phyloP scores from a whole-genome alignment of 2,888 invertebrate genomes.

The Netelia virgata region DNA sequence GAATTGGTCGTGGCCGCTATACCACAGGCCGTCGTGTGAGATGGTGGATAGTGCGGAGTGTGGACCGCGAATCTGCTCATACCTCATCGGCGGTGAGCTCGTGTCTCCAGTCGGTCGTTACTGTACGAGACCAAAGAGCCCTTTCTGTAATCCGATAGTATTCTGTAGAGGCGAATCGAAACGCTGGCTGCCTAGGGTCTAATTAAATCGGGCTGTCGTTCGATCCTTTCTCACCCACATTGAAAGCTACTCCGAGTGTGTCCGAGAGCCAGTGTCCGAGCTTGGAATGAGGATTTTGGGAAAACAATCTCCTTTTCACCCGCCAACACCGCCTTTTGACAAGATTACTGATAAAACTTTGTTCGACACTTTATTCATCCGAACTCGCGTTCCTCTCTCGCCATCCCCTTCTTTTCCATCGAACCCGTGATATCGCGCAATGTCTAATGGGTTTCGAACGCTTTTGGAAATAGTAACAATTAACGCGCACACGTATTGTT shows the following conservation, averaged over 20 bases:
- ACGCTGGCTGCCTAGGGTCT: constrained; percentile 59
- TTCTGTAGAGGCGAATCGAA: constrained; percentile 69
- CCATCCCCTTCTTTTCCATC: not conserved
- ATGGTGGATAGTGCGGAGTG: constrained; percentile 22
- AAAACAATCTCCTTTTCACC: constrained; percentile 55
- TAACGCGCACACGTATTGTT: not conserved
- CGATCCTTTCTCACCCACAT: constrained; percentile 55
- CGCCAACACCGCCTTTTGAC: constrained; percentile 47
- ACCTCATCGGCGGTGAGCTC: constrained; percentile 56
- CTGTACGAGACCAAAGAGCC: constrained; percentile 49
- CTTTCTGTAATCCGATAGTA: constrained; percentile 70
- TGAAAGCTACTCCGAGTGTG: constrained; percentile 24
- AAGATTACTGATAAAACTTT: constrained; percentile 55
- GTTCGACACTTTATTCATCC: constrained; percentile 53
- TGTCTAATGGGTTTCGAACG: not conserved
- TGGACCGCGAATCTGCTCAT: constrained; percentile 40
- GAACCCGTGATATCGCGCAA: not conserved
- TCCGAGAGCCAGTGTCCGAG: constrained; percentile 20
- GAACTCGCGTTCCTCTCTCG: constrained; percentile 33
- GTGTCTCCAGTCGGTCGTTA: constrained; percentile 55
- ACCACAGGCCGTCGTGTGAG: constrained; percentile 5
- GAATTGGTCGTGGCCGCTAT: not conserved
- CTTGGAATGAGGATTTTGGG: constrained; percentile 47
- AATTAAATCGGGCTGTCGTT: constrained; percentile 64
- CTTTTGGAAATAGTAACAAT: not conserved